phyloP scores from a whole-genome alignment of 64 coral and sea anemone species.

The Pachyseris speciosa region DNA sequence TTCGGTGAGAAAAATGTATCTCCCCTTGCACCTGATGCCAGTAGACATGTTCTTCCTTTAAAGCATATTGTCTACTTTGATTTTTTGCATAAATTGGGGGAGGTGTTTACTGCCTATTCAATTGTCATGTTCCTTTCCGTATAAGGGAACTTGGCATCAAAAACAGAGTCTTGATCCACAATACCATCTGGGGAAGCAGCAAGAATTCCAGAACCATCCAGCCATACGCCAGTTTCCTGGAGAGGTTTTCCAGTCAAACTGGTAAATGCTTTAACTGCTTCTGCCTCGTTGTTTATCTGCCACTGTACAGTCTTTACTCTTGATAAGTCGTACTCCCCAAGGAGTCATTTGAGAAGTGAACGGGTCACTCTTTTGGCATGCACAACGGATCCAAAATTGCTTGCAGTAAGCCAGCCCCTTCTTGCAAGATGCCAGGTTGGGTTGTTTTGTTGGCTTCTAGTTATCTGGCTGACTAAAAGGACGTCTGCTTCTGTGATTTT shows the following conservation, averaged over 20 bases:
- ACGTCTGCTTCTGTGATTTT: too few species aligned
- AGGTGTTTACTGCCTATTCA: neutral
- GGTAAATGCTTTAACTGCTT: too few species aligned
- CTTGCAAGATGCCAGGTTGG: too few species aligned
- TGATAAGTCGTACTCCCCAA: too few species aligned
- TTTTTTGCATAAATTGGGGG: neutral
- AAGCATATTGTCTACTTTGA: neutral
- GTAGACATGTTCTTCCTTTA: neutral
- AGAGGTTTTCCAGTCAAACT: neutral
- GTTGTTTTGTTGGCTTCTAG: too few species aligned
- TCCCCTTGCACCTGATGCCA: neutral
- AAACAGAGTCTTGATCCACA: neutral
- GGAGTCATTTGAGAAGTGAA: too few species aligned
- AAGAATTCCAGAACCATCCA: neutral
- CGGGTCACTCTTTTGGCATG: too few species aligned
- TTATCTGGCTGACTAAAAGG: too few species aligned
- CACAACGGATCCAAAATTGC: too few species aligned
- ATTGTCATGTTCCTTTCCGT: conserved; percentile 1
- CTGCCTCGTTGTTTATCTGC: too few species aligned
- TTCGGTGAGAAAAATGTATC: neutral
- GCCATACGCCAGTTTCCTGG: neutral
- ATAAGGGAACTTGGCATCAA: neutral
- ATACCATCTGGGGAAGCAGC: neutral
- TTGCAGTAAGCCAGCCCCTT: too few species aligned
- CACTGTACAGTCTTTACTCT: too few species aligned